Evolutionary conservation across 92 coral and sea anemone species (phyloP).

Genomic region (Montipora capitata): DNA sequence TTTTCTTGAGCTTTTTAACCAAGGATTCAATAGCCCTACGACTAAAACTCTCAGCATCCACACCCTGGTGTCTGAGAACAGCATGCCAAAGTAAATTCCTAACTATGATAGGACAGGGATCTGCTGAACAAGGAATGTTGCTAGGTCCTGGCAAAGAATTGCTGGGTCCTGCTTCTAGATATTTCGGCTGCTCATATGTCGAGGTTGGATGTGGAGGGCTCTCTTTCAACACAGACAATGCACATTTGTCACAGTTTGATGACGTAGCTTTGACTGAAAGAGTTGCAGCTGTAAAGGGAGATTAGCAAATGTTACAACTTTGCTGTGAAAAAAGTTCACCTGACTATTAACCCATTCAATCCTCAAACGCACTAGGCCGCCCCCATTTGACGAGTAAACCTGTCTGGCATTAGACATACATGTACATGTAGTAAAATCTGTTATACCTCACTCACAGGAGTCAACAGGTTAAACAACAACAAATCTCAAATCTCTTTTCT

Average conservation of each 20-base stretch:
- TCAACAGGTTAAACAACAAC: too few species aligned
- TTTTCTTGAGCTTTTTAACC: constrained; percentile 97
- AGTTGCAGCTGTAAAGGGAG: constrained; percentile 74
- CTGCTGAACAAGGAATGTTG: constrained; percentile 96
- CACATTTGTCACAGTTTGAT: constrained; percentile 78
- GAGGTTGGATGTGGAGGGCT: constrained; percentile 70
- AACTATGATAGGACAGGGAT: constrained; percentile 98
- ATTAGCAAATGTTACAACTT: too few species aligned
- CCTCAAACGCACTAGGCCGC: too few species aligned
- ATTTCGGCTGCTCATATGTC: constrained; percentile 75
- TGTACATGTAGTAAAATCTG: too few species aligned
- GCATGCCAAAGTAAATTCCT: constrained; percentile 97
- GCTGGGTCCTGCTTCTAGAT: constrained; percentile 73
- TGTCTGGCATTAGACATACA: too few species aligned
- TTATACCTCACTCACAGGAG: too few species aligned
- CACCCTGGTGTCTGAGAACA: constrained; percentile 91
- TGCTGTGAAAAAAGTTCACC: too few species aligned
- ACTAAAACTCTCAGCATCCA: constrained; percentile 95
- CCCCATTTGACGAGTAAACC: too few species aligned
- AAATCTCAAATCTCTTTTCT: too few species aligned
- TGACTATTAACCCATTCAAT: too few species aligned
- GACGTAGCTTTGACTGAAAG: constrained; percentile 81
- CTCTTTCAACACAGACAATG: constrained; percentile 71
- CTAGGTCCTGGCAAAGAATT: constrained; percentile 80
- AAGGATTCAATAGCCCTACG: constrained; percentile 98